phyloP scores from a whole-genome alignment of 2,113 vertebrate genomes.

The Peromyscus leucopus region DNA sequence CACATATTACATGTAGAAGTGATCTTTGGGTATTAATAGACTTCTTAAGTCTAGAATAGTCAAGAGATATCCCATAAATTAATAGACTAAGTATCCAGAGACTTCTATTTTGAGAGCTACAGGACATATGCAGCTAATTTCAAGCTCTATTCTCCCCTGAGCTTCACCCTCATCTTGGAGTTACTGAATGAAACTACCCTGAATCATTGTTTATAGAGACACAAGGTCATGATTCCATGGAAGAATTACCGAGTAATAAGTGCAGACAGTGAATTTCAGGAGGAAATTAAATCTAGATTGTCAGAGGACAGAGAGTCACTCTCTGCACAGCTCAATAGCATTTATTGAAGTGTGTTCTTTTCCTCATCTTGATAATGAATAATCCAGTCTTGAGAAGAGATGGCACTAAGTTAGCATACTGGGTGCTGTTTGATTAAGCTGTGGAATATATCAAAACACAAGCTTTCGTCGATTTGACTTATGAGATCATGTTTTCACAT shows the following conservation, averaged over 20 bases:
- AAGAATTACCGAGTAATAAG: background rate
- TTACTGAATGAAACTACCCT: background rate
- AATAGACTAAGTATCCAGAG: background rate
- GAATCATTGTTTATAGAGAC: fast-evolving
- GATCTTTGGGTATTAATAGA: background rate
- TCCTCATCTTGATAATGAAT: background rate
- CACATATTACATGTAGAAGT: background rate
- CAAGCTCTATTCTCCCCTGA: background rate
- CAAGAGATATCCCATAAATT: background rate
- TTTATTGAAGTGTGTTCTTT: background rate
- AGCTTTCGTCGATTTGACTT: background rate
- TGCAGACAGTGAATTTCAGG: background rate
- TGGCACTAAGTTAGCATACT: background rate
- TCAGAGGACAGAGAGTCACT: background rate
- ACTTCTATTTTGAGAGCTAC: background rate
- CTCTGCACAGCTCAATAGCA: background rate
- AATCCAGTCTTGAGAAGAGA: background rate
- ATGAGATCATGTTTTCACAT: background rate
- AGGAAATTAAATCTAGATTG: background rate
- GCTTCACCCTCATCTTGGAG: background rate
- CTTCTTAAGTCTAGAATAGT: background rate
- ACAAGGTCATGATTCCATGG: background rate
- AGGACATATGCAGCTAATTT: background rate
- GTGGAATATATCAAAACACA: background rate
- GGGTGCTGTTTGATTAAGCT: background rate